Base-by-base conservation (phyloP, 2,113 vertebrate species). In the Tachysurus fulvidraco region DNA sequence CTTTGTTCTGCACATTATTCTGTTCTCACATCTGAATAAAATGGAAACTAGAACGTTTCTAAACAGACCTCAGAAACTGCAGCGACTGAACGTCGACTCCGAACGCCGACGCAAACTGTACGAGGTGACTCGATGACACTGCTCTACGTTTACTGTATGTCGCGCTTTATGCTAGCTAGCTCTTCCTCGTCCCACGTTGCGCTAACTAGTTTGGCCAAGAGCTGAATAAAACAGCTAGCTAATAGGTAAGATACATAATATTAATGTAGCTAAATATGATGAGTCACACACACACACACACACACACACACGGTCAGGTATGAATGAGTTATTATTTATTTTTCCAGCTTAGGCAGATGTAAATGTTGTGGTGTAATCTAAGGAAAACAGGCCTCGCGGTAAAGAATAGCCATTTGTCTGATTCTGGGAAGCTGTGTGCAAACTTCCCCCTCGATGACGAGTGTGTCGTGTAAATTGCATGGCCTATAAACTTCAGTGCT, bases 371-470 rank as follows among this genome's bases (percentile, higher is more conserved):
- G 28, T 82, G 77, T 73, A 84, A 84, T 57, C 57, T 57, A 84
- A 55, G 59, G 76, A 89, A 87, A 84, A 84, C 67, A 77, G 30
- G 28, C 76, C 14, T 8, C 57, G 36, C 11, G 36, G 12, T 46
- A 81, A 46, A 80, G 82, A 64, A 84, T 65, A 46, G 12, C 14
- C 46, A 30, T 28, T 84, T 76, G 82, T 74, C 71, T n/a, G 65
- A 36, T 84, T 84, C 82, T 84, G 82, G 67, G 83, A 67, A 89
- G 10, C 57, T 16, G 25, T 59, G 41, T 28, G 54, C 57, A 81
- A 52, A 80, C 52, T 84, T 80, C n/a, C 55, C n/a, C 82, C 5
- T 46, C 16, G 11, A 21, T 69, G 85, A 84, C 59, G 65, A 78
- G 52, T n/a, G 60, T 67, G 55, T 28, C 17, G 71, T 59, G 74